Base-by-base conservation (phyloP, 2,888 invertebrate genomes). In the Gymnoscelis rufifasciata region DNA sequence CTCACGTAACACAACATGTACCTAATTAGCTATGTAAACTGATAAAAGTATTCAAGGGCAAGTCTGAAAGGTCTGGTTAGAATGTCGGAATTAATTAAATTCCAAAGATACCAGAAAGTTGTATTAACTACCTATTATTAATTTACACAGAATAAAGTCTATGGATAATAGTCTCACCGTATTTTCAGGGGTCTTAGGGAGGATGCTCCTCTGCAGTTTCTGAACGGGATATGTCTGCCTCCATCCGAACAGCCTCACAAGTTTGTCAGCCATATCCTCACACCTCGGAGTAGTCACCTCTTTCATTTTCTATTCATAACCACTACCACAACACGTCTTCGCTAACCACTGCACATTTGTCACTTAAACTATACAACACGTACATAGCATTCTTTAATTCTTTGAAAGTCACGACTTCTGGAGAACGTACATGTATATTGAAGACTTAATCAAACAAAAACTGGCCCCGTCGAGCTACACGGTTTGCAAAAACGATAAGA, bases 191-290 rank as follows among this genome's bases (percentile, higher is more conserved):
- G 83, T 66, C 75, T 90, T 78, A 54, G 88, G 68, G 70, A 89
- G 49, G 70, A 91, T 64, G 77, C 86, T 76, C 80, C 92, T 90
- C 67, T 94, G 94, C 58, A 93, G 84, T 72, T 93, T 93, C 68
- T 94, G 93, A 55, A 94, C 94, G 52, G 93, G 93, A 69, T 94
- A 94, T 6, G 93, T 94, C 74, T 94, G 94, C 59, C 94, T 86
- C 94, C 94, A 94, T 44, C 93, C 93, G 69, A 94, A 94, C 54
- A 94, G 84, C 54, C 93, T 91, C 61, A 92, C 93, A 55, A 94
- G 72, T 82, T 94, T 94, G 69, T 93, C 93, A 5, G 94, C 93
- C 64, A 94, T 91, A 67, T 93, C 93, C 63, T 92, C 92, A 76
- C 94, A 94, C 58, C 92, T 91, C 51, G 92, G 91, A 59, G 91